Evolutionary conservation across 2,113 vertebrate species (phyloP).

Genomic region (Ploceus nigricollis): DNA sequence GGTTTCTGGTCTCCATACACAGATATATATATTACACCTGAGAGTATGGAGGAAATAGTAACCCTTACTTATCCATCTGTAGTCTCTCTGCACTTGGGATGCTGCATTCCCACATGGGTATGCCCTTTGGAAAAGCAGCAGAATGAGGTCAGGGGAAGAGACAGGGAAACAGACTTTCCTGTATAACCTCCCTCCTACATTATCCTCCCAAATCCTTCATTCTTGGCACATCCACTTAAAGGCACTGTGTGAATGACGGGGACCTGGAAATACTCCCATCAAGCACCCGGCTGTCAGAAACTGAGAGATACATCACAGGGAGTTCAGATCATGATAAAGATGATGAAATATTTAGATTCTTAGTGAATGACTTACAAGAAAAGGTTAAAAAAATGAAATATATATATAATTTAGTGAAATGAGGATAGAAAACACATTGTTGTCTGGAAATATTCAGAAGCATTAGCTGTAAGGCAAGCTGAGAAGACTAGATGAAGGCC

Average conservation of each 20-base stretch:
- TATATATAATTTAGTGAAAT: conserved; percentile 29
- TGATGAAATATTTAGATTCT: conserved; percentile 35
- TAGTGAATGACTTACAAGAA: conserved; percentile 3
- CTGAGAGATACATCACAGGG: not conserved
- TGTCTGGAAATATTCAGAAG: not conserved
- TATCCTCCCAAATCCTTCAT: not conserved
- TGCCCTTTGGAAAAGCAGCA: not conserved
- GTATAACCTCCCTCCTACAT: not conserved
- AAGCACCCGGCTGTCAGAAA: not conserved
- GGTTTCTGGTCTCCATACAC: not conserved
- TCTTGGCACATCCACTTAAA: not conserved
- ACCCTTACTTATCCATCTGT: not conserved
- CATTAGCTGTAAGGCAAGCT: not conserved
- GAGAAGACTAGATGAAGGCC: not conserved
- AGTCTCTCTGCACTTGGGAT: not conserved
- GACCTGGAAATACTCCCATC: not conserved
- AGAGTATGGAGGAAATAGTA: not conserved
- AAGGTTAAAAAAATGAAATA: conserved; percentile 48
- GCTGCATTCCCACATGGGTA: not conserved
- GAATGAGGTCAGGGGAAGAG: not conserved
- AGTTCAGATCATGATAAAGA: conserved; percentile 39
- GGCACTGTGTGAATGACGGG: not conserved
- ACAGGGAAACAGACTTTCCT: not conserved
- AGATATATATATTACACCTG: not conserved
- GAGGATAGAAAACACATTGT: not conserved